Percentiles rank a stretch among this genome's conserved stretches.
Conservation (phyloP, 2,113 vertebrate genomes). For the Chloropsis hardwickii region DNA sequence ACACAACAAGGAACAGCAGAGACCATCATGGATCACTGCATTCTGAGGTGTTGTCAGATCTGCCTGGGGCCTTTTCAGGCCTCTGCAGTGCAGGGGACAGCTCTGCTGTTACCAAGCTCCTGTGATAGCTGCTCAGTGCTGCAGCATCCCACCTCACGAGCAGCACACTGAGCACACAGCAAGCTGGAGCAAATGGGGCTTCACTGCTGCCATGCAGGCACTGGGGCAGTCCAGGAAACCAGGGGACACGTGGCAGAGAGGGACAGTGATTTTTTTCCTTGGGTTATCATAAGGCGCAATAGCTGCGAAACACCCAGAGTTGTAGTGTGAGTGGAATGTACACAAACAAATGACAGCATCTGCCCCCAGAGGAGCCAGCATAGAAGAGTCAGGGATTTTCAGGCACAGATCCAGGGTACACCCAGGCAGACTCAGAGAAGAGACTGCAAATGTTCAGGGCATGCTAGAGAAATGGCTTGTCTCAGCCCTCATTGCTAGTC, state of each 20-base stretch:
- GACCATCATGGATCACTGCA: fast-evolving
- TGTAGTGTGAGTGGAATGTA: background rate
- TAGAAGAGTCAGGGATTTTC: background rate
- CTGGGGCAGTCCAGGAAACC: background rate
- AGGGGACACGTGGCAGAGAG: background rate
- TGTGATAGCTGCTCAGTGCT: fast-evolving
- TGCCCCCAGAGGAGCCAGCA: background rate
- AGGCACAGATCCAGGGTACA: background rate
- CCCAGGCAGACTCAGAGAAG: background rate
- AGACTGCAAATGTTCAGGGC: background rate
- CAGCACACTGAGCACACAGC: fast-evolving
- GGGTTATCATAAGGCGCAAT: background rate
- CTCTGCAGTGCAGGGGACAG: background rate
- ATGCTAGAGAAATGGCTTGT: background rate
- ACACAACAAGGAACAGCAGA: background rate
- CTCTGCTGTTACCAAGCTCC: fast-evolving
- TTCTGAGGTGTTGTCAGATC: background rate
- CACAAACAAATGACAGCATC: background rate
- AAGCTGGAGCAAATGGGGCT: background rate
- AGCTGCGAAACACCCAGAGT: background rate
- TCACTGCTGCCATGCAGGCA: background rate
- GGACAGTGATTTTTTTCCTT: background rate
- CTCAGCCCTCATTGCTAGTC: background rate
- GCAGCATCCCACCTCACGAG: fast-evolving
- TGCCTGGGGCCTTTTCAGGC: background rate